phyloP scores from a whole-genome alignment of 2,797 vertebrate genomes.

The Lates japonicus region DNA sequence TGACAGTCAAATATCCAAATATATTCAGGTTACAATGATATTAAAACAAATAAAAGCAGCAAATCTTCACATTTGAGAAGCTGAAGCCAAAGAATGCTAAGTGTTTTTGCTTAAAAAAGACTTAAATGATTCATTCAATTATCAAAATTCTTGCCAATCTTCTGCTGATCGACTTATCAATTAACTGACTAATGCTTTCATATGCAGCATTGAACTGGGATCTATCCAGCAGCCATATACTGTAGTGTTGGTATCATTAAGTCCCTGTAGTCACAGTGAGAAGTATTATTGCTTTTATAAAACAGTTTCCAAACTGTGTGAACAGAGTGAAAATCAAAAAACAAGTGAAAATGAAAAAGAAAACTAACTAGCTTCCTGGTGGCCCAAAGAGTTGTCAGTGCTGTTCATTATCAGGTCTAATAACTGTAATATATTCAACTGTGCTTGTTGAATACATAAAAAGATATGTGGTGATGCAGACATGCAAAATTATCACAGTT shows the following conservation, averaged over 20 bases:
- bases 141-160: background rate
- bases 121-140: background rate
- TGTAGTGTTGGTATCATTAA: background rate
- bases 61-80: background rate
- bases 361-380: background rate
- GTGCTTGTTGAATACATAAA: background rate
- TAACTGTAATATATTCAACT: background rate
- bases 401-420: background rate
- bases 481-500: background rate
- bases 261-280: background rate
- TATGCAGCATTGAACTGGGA: constrained; percentile 1
- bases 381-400: background rate
- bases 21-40: background rate
- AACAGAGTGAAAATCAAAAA: background rate
- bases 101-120: background rate
- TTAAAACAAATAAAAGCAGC: background rate
- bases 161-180: background rate
- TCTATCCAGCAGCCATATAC: background rate
- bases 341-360: background rate
- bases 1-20: no score
- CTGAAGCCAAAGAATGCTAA: background rate
- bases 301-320: background rate
- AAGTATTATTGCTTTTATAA: constrained; percentile 3
- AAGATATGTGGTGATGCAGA: background rate
- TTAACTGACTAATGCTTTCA: background rate